phyloP scores from a whole-genome alignment of 2,797 vertebrate species.

The Crax fasciolata region DNA sequence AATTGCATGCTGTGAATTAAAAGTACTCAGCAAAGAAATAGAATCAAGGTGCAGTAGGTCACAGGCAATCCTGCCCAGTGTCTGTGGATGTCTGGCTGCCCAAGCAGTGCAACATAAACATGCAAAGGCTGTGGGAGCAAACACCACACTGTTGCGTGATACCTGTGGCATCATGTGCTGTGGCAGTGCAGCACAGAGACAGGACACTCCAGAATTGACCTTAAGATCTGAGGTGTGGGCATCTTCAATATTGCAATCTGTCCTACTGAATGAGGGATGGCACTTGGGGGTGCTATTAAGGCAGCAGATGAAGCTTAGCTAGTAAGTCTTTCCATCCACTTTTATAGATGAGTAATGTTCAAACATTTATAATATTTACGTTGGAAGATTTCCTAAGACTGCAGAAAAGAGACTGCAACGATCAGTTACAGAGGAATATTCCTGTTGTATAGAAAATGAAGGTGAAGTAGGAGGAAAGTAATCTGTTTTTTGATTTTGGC shows the following conservation, averaged over 20 bases:
- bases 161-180: not conserved
- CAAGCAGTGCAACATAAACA: not conserved
- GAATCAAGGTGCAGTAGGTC: not conserved
- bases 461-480: not conserved
- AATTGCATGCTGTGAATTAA: not conserved
- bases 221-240: not conserved
- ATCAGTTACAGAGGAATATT: not conserved
- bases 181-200: not conserved
- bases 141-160: not conserved
- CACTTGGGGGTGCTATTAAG: not conserved
- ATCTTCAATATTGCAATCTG: not conserved
- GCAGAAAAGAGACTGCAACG: not conserved
- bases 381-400: not conserved
- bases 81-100: not conserved
- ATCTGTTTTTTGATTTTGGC: not conserved
- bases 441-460: not conserved
- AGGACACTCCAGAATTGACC: not conserved
- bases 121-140: not conserved
- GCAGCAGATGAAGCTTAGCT: not conserved
- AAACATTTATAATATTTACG: slow-evolving; percentile 10
- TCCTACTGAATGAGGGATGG: not conserved
- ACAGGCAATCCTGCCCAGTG: not conserved
- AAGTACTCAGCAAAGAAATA: not conserved
- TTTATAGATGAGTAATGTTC: not conserved
- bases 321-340: not conserved